phyloP scores from a whole-genome alignment of 2,888 invertebrate genomes.

The Nomada lathburiana region DNA sequence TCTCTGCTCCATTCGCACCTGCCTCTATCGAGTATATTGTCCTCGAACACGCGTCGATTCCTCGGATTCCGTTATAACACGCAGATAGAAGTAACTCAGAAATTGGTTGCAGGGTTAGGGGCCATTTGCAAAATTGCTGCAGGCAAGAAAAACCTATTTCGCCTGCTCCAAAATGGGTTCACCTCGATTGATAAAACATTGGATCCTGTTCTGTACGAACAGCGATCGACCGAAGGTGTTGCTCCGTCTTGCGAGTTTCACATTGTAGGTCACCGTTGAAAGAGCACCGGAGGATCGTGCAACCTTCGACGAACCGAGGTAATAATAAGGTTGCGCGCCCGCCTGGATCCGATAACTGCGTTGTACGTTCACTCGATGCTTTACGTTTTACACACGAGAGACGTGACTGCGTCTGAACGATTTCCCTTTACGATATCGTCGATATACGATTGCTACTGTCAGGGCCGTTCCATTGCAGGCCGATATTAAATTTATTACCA shows the following conservation, averaged over 20 bases:
- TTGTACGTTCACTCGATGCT: constrained; percentile 25
- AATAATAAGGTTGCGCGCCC: constrained; percentile 60
- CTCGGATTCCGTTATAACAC: not conserved
- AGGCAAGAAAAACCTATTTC: no score
- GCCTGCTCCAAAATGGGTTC: no score
- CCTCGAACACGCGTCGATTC: not conserved
- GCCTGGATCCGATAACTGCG: constrained; percentile 53
- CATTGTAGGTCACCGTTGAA: constrained; percentile 43
- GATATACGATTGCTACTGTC: not conserved
- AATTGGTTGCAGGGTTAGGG: no score
- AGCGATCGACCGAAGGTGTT: not conserved
- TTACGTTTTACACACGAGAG: constrained; percentile 2
- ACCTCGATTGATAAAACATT: not conserved
- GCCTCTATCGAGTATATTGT: not conserved
- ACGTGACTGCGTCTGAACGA: not conserved
- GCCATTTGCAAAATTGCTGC: no score
- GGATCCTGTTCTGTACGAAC: not conserved
- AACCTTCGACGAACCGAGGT: constrained; percentile 64
- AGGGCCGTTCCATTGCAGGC: no score
- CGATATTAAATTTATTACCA: no score
- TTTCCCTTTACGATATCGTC: constrained; percentile 20
- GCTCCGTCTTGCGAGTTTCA: constrained; percentile 34
- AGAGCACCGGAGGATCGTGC: constrained; percentile 54
- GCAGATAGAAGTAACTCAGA: no score
- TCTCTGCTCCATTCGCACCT: not conserved